A percentile compares a stretch with the other conserved stretches of the same genome.
These are phyloP conservation scores for Stomorhina lunata DNA, from an alignment of 2,888 invertebrate species.

Conservation along the genomic window DNA sequence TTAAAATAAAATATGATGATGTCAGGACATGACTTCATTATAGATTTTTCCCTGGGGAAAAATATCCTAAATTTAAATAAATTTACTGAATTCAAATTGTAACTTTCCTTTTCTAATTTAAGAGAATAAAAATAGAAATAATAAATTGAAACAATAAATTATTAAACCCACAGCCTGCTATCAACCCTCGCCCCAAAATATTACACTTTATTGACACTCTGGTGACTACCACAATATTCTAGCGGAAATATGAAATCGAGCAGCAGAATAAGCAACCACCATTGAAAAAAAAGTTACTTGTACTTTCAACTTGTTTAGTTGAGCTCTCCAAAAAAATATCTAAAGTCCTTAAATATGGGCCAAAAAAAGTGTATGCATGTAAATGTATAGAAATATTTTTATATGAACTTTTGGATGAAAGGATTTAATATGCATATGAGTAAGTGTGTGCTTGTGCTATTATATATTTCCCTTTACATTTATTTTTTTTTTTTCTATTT, in stretches of 20 bases:
- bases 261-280: neutral
- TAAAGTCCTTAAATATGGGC: slow-evolving; percentile 2
- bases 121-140: too few relatives aligned
- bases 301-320: slow-evolving; percentile 9
- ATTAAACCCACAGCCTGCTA: too few relatives aligned
- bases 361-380: neutral
- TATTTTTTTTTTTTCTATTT: slow-evolving; percentile 13
- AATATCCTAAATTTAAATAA: too few relatives aligned
- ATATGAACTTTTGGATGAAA: neutral
- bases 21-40: too few relatives aligned
- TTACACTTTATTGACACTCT: neutral
- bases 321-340: slow-evolving; percentile 10
- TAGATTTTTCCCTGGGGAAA: too few relatives aligned
- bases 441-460: neutral
- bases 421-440: neutral
- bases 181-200: too few relatives aligned
- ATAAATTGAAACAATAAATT: too few relatives aligned
- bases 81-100: too few relatives aligned
- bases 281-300: neutral
- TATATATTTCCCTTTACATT: neutral
- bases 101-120: too few relatives aligned
- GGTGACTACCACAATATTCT: neutral
- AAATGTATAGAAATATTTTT: neutral
- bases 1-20: too few relatives aligned
- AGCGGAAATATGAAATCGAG: neutral